Evolutionary conservation across 2,888 invertebrate genomes (phyloP), one percentile per base, ranked within the genome.

Genomic region (Nebria brevicollis): DNA sequence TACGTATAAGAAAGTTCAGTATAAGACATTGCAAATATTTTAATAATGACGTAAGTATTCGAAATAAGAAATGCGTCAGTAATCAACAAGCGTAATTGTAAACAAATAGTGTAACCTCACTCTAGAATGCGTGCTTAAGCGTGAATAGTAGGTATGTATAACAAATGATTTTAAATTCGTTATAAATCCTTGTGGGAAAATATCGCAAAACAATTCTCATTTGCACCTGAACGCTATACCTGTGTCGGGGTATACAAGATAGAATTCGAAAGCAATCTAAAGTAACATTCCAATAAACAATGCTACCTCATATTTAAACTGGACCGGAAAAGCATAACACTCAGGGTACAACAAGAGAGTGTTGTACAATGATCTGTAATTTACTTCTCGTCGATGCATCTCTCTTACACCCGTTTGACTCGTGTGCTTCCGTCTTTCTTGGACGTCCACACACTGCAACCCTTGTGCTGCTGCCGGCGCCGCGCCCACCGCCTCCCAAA

Each of bases 391-490:
- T 76, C 76, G 42, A 72, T 54, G 41, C 73, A 76, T 5, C 15
- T 11, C 77, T 3, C 73, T 15, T 72, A 20, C 66, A 15, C 34
- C 70, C 75, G 34, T 11, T 66, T 13, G 11, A 25, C 25, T 34
- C 13, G 72, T 64, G 43, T 75, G 64, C 15, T 20, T 43, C 70
- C 66, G n/a, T 75, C 75, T 26, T 75, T 66, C 54, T 80, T 68
- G 72, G 26, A 15, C 80, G 41, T 64, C 7, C 70, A 75, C 75
- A 66, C 54, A 43, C 42, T 25, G 54, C 88, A 88, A 88, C 87
- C 88, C 87, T 88, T 87, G 89, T 89, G 88, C 87, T 77, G 82
- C 66, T 70, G 78, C 77, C 78, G 77, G 43, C 72, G 84, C 84
- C 83, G 79, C 72, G 82, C 77, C 68, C 82, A 83, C 84, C 84